Evolutionary conservation across 2,888 invertebrate species (phyloP).

Genomic region (Calliopum simillimum): DNA sequence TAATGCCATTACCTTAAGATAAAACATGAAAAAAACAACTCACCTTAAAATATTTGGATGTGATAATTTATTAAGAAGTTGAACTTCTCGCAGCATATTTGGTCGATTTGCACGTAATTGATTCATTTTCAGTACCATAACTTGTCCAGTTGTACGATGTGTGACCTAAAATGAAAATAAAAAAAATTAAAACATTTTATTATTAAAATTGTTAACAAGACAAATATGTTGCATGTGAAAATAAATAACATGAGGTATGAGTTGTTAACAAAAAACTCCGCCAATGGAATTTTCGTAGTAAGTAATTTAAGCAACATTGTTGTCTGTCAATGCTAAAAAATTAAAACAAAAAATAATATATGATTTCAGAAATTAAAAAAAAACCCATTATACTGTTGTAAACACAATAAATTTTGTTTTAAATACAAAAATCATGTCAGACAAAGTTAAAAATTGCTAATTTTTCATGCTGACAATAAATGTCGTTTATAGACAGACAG

Average conservation of each 20-base stretch:
- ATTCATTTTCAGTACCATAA: conserved; percentile 98
- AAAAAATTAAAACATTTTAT: conserved; percentile 26
- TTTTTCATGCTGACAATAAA: conserved; percentile 34
- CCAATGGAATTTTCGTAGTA: conserved; percentile 41
- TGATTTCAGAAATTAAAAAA: no score
- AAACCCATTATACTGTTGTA: no score
- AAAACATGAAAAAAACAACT: conserved; percentile 42
- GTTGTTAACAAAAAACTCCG: background rate
- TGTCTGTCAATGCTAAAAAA: background rate
- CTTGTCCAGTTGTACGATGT: conserved; percentile 90
- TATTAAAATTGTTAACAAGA: conserved; percentile 7
- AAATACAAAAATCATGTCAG: no score
- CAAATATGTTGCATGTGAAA: conserved; percentile 5
- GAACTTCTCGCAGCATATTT: conserved; percentile 96
- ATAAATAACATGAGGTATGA: conserved; percentile 8
- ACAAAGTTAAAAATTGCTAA: conserved; percentile 31
- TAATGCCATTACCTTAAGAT: background rate
- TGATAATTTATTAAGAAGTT: conserved; percentile 94
- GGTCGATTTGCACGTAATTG: conserved; percentile 92
- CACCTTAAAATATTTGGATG: conserved; percentile 95
- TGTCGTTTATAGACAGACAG: conserved; percentile 30
- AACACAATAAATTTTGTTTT: no score
- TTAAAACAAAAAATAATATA: no score
- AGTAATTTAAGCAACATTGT: background rate
- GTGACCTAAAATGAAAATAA: conserved; percentile 80